These are phyloP conservation scores for Dasypogon diadema DNA, from an alignment of 2,888 invertebrate species.

Conservation along the genomic window DNA sequence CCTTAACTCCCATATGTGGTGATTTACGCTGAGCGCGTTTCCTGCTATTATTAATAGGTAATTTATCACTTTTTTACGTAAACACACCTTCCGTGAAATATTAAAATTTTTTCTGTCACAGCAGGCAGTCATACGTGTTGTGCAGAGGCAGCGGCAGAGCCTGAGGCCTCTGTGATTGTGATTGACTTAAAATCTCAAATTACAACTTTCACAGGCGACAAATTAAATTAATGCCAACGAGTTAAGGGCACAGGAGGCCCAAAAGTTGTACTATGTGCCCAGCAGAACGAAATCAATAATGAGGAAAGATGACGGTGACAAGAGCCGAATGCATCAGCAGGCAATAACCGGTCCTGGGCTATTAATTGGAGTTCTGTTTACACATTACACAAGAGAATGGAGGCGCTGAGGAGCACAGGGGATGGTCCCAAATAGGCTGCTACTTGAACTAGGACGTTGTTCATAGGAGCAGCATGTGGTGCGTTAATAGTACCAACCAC, in stretches of 20 bases:
- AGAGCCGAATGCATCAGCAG: conserved; percentile 4
- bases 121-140: conserved; percentile 16
- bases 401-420: not conserved
- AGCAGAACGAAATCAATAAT: not conserved
- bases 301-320: conserved; percentile 29
- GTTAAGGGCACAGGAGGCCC: not conserved
- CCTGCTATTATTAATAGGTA: conserved; percentile 44
- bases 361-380: conserved; percentile 20
- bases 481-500: conserved; percentile 44
- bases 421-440: not conserved
- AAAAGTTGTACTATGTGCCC: not conserved
- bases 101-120: conserved; percentile 36
- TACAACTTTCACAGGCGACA: not conserved
- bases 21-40: conserved; percentile 20
- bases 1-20: not conserved
- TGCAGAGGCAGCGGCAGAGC: conserved; percentile 6
- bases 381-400: conserved; percentile 17
- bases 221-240: not conserved
- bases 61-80: conserved; percentile 42
- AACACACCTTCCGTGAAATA: conserved; percentile 39
- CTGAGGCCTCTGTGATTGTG: not conserved
- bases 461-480: conserved; percentile 39
- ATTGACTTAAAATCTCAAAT: conserved; percentile 35
- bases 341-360: not conserved
- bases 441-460: conserved; percentile 11